These are phyloP conservation scores for Pseudococcus viburni DNA, from an alignment of 2,888 invertebrate species.

Conservation along the genomic window DNA sequence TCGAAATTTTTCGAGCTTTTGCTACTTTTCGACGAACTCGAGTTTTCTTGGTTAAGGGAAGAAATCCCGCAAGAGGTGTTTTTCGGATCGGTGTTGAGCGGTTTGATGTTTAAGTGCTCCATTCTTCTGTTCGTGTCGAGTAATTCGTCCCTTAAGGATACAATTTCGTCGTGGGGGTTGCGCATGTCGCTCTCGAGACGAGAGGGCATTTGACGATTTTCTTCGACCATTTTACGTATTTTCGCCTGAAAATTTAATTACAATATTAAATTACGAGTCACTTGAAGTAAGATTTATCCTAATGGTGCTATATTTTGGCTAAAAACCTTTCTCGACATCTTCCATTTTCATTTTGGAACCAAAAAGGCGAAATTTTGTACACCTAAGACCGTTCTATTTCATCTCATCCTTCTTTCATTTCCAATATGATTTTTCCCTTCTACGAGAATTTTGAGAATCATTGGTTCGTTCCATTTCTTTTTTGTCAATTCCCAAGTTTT, in stretches of 20 bases:
- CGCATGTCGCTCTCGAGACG: constrained; percentile 77
- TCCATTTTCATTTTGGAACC: too few relatives aligned
- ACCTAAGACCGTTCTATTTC: too few relatives aligned
- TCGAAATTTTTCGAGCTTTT: constrained; percentile 63
- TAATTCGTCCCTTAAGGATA: constrained; percentile 74
- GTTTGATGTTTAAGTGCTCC: constrained; percentile 71
- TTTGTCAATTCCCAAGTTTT: too few relatives aligned
- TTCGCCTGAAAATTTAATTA: constrained; percentile 76
- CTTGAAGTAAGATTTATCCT: background rate
- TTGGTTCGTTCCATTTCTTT: too few relatives aligned
- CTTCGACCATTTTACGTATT: constrained; percentile 91
- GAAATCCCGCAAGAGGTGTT: background rate
- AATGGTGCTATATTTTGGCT: too few relatives aligned
- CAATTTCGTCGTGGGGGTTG: constrained; percentile 77
- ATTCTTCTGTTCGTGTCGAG: constrained; percentile 74
- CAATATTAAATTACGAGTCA: background rate
- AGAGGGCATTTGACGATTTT: constrained; percentile 76
- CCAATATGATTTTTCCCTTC: too few relatives aligned
- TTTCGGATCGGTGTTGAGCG: constrained; percentile 65
- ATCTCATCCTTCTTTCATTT: too few relatives aligned
- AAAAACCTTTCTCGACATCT: too few relatives aligned
- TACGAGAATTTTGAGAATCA: too few relatives aligned
- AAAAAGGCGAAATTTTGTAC: too few relatives aligned
- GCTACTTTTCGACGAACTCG: constrained; percentile 64
- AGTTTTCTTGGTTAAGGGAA: constrained; percentile 46